Conservation (phyloP, 1,140 invertebrate species). For the Pectinophora gossypiella region DNA sequence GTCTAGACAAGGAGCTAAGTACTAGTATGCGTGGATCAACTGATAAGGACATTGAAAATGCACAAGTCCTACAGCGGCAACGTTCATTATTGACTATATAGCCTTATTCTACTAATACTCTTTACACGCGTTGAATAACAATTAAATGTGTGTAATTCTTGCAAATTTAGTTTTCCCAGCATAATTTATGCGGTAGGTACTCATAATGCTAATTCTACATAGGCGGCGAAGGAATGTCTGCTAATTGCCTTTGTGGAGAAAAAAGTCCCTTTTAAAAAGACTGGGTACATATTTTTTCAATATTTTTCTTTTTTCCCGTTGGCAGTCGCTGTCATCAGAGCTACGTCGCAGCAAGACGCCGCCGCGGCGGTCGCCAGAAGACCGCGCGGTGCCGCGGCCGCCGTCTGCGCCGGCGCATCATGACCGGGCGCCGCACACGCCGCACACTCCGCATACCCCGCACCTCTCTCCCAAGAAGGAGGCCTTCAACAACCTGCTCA, state of each 20-base stretch:
- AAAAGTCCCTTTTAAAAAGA: neutral
- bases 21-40: neutral
- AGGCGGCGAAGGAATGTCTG: too few relatives aligned
- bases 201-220: too few relatives aligned
- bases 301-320: conserved; percentile 14
- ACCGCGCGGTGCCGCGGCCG: conserved; percentile 75
- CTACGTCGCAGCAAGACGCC: conserved; percentile 56
- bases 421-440: conserved; percentile 62
- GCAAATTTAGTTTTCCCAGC: neutral
- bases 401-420: conserved; percentile 63
- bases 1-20: neutral
- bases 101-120: too few relatives aligned
- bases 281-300: conserved; percentile 9
- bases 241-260: neutral
- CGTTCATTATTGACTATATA: too few relatives aligned
- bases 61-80: neutral
- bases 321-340: conserved; percentile 70
- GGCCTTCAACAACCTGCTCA: conserved; percentile 77
- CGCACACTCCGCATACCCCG: conserved; percentile 51
- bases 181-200: too few relatives aligned
- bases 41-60: neutral
- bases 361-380: conserved; percentile 55
- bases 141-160: neutral
- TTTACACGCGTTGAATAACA: too few relatives aligned
- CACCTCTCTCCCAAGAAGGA: conserved; percentile 78